Conservation (phyloP, 2,888 invertebrate species). For the Callosobruchus maculatus region DNA sequence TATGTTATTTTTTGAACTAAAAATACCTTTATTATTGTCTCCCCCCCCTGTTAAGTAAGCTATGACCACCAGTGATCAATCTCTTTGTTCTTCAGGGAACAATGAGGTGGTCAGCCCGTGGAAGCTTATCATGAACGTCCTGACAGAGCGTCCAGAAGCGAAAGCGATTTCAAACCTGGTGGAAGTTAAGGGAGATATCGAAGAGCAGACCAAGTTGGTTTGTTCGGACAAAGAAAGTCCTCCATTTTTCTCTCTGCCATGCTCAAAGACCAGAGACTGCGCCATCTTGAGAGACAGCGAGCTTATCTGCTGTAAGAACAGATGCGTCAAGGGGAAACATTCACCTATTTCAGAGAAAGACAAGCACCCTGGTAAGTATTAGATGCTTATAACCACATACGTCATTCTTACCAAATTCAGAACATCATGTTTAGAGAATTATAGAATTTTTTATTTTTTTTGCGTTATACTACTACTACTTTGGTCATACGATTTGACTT, state of each 20-base stretch:
- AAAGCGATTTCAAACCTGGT: background rate
- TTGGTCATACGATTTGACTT: no score
- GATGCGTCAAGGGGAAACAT: constrained; percentile 59
- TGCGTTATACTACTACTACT: no score
- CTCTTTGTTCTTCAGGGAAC: background rate
- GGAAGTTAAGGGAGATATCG: background rate
- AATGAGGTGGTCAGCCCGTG: background rate
- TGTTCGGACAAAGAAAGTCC: constrained; percentile 50
- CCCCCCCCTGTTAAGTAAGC: no score
- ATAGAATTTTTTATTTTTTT: no score
- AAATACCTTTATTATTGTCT: no score
- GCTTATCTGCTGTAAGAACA: constrained; percentile 55
- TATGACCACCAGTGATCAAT: no score
- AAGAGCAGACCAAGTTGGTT: constrained; percentile 22
- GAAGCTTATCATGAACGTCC: background rate
- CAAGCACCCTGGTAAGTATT: constrained; percentile 41
- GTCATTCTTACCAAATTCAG: no score
- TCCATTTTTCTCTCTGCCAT: constrained; percentile 48
- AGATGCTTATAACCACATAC: no score
- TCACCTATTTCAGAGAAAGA: constrained; percentile 53
- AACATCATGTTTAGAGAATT: no score
- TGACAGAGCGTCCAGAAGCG: background rate
- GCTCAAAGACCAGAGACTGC: constrained; percentile 55
- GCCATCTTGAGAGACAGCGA: constrained; percentile 53
- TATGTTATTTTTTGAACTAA: no score